Evolutionary conservation across 2,113 vertebrate genomes (phyloP).

Genomic region (Callaeas wilsoni): DNA sequence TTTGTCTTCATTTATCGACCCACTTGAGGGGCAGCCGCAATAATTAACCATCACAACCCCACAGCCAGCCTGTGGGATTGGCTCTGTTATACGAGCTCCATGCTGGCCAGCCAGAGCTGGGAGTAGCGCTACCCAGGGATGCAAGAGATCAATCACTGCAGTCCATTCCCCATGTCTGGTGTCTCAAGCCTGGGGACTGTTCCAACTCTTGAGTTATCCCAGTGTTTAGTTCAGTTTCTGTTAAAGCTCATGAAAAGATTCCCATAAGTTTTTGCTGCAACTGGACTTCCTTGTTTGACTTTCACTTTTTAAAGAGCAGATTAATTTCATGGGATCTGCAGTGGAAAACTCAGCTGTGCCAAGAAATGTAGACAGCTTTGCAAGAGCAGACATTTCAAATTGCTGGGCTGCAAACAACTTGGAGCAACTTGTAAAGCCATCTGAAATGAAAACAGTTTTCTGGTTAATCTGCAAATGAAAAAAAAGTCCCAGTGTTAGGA

Average conservation of each 20-base stretch:
- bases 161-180: neutral
- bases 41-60: neutral
- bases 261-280: neutral
- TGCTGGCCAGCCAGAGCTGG: neutral
- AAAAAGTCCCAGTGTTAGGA: neutral
- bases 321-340: neutral
- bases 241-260: neutral
- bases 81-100: rapidly evolving
- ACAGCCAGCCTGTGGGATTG: rapidly evolving
- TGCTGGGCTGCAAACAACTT: neutral
- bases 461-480: neutral
- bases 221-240: neutral
- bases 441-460: slow-evolving; percentile 8
- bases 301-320: neutral
- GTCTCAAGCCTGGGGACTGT: neutral
- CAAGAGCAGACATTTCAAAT: slow-evolving; percentile 2
- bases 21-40: neutral
- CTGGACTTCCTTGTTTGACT: neutral
- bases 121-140: neutral
- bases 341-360: neutral
- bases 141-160: rapidly evolving
- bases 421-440: neutral
- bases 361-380: slow-evolving; percentile 40
- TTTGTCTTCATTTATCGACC: neutral
- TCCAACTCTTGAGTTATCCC: neutral